Percentiles rank a stretch among this genome's conserved stretches.
Conservation (phyloP, 2,797 vertebrate genomes). For the Heteromormyrus szaboi region DNA sequence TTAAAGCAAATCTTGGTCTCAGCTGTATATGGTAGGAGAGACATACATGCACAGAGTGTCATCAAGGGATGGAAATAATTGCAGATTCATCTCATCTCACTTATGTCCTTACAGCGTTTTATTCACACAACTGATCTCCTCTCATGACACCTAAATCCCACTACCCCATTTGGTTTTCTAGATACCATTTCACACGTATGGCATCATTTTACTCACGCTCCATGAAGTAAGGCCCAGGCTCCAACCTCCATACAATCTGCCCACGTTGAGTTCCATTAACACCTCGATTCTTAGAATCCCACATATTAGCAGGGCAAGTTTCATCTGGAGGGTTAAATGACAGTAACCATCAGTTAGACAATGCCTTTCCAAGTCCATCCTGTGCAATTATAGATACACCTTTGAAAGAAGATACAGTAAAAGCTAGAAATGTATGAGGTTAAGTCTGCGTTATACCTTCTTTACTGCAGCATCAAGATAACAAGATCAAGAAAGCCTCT, state of each 20-base stretch:
- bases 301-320: constrained; percentile 91
- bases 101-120: background rate
- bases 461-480: background rate
- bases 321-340: constrained; percentile 68
- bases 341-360: background rate
- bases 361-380: background rate
- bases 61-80: background rate
- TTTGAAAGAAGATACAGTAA: background rate
- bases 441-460: background rate
- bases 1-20: constrained; percentile 98
- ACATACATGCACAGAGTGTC: constrained; percentile 27
- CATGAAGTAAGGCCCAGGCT: constrained; percentile 92
- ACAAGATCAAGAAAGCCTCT: background rate
- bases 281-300: constrained; percentile 97
- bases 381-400: background rate
- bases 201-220: constrained; percentile 75
- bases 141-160: background rate
- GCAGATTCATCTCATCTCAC: background rate
- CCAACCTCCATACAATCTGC: constrained; percentile 94
- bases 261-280: constrained; percentile 95
- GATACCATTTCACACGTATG: background rate
- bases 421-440: background rate
- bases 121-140: background rate
- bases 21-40: constrained; percentile 55
- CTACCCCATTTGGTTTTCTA: background rate